Evolutionary conservation across 2,113 vertebrate genomes (phyloP).

Genomic region (Seriola aureovittata): DNA sequence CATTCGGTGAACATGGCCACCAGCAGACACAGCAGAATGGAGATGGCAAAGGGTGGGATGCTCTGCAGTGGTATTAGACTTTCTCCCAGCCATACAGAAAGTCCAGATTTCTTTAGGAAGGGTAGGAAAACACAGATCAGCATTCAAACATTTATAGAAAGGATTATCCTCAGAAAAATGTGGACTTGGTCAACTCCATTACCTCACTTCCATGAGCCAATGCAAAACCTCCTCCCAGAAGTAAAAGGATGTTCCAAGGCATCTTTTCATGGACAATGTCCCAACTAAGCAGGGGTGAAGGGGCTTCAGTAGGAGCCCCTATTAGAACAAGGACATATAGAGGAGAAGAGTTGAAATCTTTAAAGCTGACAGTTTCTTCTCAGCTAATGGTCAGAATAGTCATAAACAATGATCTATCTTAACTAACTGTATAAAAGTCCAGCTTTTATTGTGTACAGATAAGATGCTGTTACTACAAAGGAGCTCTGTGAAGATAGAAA

Average conservation of each 20-base stretch:
- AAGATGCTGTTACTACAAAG: constrained; percentile 7
- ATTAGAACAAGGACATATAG: constrained; percentile 8
- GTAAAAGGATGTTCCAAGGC: constrained; percentile 89
- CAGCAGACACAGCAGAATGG: constrained; percentile 85
- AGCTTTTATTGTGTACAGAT: constrained; percentile 28
- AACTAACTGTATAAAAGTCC: not conserved
- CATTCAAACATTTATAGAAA: not conserved
- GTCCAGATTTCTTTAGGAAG: constrained; percentile 81
- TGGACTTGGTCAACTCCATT: constrained; percentile 1
- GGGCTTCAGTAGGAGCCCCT: constrained; percentile 61
- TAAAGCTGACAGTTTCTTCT: not conserved
- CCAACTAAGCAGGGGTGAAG: constrained; percentile 86
- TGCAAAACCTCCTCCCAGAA: constrained; percentile 90
- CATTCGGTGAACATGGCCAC: constrained; percentile 90
- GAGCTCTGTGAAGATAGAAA: constrained; percentile 15
- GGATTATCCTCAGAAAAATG: not conserved
- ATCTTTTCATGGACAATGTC: constrained; percentile 85
- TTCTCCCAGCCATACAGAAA: constrained; percentile 86
- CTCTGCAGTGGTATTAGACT: constrained; percentile 85
- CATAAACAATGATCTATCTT: not conserved
- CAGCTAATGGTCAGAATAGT: not conserved
- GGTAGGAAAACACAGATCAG: constrained; percentile 4
- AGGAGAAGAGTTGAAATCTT: not conserved
- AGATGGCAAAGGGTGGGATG: constrained; percentile 84
- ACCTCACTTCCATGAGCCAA: constrained; percentile 92